A percentile compares a stretch with the other conserved stretches of the same genome.
Evolutionary conservation across 2,113 vertebrate species (phyloP).

Genomic region (Phyllostomus discolor): DNA sequence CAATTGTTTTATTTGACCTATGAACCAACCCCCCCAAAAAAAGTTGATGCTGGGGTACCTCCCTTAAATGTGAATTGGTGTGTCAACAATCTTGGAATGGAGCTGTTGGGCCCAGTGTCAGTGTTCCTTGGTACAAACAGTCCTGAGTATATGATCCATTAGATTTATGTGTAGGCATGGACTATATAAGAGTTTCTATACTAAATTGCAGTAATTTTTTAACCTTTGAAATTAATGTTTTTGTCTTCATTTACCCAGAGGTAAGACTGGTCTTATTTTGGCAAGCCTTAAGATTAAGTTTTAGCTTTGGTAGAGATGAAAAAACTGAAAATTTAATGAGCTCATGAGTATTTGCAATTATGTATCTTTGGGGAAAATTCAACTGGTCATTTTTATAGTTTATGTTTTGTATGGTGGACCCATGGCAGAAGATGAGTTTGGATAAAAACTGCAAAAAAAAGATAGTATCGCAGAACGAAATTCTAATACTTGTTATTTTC

Average conservation of each 20-base stretch:
- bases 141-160: not conserved
- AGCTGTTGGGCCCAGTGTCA: not conserved
- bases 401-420: not conserved
- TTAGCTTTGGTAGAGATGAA: not conserved
- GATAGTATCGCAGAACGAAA: not conserved
- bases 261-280: not conserved
- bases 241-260: not conserved
- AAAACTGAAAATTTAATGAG: constrained; percentile 8
- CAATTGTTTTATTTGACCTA: not conserved
- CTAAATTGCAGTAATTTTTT: not conserved
- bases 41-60: not conserved
- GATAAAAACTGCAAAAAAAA: not conserved
- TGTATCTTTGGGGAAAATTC: not conserved
- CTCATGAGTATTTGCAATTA: not conserved
- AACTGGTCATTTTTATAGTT: not conserved
- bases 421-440: not conserved
- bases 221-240: not conserved
- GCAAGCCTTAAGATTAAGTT: not conserved
- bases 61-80: not conserved
- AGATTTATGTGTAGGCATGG: not conserved
- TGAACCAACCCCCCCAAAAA: not conserved
- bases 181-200: not conserved
- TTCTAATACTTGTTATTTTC: not conserved
- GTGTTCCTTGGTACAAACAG: not conserved
- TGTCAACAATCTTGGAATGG: not conserved